Evolutionary conservation across 2,797 vertebrate genomes (phyloP).

Genomic region (Chelidonichthys spinosus): DNA sequence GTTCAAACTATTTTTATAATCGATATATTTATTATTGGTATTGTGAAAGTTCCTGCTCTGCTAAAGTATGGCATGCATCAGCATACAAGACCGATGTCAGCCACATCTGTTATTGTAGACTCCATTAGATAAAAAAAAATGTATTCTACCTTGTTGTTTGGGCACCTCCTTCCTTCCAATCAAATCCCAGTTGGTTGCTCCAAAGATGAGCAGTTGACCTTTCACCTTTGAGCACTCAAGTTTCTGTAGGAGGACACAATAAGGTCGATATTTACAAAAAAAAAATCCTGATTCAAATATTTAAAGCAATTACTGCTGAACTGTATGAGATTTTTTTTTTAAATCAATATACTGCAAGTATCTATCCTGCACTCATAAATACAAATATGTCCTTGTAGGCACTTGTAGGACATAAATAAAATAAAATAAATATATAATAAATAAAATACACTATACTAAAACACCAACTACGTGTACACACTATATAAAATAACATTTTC

Average conservation of each 20-base stretch:
- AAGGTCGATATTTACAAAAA: background rate
- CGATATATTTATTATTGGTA: background rate
- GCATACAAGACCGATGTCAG: no score
- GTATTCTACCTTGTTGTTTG: constrained; percentile 92
- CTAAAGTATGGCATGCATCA: background rate
- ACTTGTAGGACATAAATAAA: background rate
- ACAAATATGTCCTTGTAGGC: no score
- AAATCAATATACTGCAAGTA: background rate
- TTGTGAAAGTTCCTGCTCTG: background rate
- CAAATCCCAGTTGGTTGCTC: constrained; percentile 98
- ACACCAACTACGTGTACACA: background rate
- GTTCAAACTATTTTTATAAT: background rate
- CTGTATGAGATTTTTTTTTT: background rate
- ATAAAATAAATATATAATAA: no score
- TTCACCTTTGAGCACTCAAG: constrained; percentile 93
- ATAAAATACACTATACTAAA: no score
- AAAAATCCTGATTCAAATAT: background rate
- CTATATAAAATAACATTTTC: no score
- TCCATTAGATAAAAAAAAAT: background rate
- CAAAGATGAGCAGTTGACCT: constrained; percentile 94
- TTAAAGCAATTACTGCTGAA: background rate
- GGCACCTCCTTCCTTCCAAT: constrained; percentile 98
- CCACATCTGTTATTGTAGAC: background rate
- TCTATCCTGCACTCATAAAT: background rate
- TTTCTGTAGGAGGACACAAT: constrained; percentile 83